Conservation (phyloP, 1,140 invertebrate genomes). For the Magallana angulata region DNA sequence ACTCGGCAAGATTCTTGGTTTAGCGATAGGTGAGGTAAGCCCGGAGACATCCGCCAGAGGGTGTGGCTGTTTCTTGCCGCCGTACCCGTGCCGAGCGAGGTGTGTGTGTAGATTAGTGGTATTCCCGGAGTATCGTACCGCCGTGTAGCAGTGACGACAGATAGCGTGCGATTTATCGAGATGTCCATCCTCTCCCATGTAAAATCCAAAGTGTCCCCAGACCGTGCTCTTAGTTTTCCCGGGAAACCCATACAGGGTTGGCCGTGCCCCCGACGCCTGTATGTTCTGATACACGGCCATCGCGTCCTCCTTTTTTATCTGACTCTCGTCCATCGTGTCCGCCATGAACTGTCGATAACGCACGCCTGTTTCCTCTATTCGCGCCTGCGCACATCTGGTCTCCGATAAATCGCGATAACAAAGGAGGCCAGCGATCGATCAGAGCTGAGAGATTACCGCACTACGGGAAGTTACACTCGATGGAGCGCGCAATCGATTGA, state of each 20-base stretch:
- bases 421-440: slow-evolving; percentile 19
- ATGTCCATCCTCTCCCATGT: slow-evolving; percentile 54
- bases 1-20: background rate
- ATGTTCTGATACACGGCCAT: background rate
- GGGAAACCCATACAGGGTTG: slow-evolving; percentile 55
- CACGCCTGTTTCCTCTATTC: background rate
- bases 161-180: slow-evolving; percentile 61
- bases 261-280: background rate
- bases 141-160: slow-evolving; percentile 59
- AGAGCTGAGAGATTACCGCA: background rate
- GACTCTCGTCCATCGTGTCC: slow-evolving; percentile 13
- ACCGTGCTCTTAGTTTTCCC: slow-evolving; percentile 63
- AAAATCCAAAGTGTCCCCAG: slow-evolving; percentile 65
- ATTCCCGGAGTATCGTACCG: slow-evolving; percentile 59
- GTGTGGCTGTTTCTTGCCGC: background rate
- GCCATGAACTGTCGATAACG: slow-evolving; percentile 2
- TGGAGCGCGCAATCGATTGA: slow-evolving; percentile 38
- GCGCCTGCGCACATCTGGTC: slow-evolving; percentile 19
- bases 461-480: slow-evolving; percentile 21
- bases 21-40: background rate
- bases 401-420: slow-evolving; percentile 43
- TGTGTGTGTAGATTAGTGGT: slow-evolving; percentile 63
- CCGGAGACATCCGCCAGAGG: background rate
- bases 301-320: background rate
- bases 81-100: slow-evolving; percentile 41